Percentiles rank a stretch among this genome's conserved stretches.
phyloP scores from a whole-genome alignment of 2,797 vertebrate genomes.

The Australoheros facetus region DNA sequence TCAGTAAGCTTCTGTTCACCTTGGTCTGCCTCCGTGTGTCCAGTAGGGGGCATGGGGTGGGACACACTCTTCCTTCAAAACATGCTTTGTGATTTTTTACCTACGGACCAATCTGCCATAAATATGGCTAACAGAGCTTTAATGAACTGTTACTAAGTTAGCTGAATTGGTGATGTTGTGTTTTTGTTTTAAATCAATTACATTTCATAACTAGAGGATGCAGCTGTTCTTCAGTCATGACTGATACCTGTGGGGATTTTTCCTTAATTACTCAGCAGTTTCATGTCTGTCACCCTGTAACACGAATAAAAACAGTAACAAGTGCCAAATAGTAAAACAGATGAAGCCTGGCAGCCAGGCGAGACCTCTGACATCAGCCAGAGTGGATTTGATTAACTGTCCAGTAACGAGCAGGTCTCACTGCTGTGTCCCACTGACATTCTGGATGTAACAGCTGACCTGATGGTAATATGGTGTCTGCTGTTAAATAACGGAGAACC shows the following conservation, averaged over 20 bases:
- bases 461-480: background rate
- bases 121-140: slow-evolving; percentile 15
- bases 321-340: background rate
- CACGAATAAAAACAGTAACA: background rate
- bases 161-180: slow-evolving; percentile 18
- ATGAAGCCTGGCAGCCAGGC: background rate
- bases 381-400: slow-evolving; percentile 12
- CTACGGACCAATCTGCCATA: background rate
- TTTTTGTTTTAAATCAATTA: slow-evolving; percentile 49
- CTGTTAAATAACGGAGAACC: slow-evolving; percentile 37
- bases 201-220: slow-evolving; percentile 41
- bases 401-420: slow-evolving; percentile 9
- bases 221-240: background rate
- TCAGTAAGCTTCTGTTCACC: too few species aligned
- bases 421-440: slow-evolving; percentile 13
- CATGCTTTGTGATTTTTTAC: background rate
- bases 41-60: background rate
- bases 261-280: slow-evolving; percentile 27
- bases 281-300: background rate
- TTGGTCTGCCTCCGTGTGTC: too few species aligned
- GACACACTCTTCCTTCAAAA: background rate
- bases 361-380: background rate
- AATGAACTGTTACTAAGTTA: slow-evolving; percentile 33
- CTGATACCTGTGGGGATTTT: slow-evolving; percentile 3
- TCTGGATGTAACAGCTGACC: background rate